These are phyloP conservation scores for Agriopis aurantiaria DNA, from an alignment of 2,888 invertebrate species.

Conservation along the genomic window DNA sequence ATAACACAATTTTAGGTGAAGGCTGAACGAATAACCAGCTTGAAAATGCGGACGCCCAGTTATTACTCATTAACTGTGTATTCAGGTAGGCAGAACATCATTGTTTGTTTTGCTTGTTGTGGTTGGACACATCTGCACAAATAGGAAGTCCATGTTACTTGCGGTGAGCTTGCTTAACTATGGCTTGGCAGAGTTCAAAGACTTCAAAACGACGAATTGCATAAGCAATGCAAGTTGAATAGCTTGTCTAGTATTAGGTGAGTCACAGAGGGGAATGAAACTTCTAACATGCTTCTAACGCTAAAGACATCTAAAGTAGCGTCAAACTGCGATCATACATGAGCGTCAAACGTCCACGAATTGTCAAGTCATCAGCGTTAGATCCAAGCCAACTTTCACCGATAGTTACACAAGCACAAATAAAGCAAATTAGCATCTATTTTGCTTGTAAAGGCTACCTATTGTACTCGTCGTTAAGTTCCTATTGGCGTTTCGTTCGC, in stretches of 20 bases:
- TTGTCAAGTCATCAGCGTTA: slow-evolving; percentile 48
- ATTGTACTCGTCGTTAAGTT: slow-evolving; percentile 74
- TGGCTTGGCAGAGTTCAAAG: slow-evolving; percentile 3
- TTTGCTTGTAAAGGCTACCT: slow-evolving; percentile 57
- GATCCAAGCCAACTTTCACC: slow-evolving; percentile 46
- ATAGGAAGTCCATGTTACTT: slow-evolving; percentile 12
- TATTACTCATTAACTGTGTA: slow-evolving; percentile 23
- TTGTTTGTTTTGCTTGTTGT: slow-evolving; percentile 21
- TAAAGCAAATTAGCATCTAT: slow-evolving; percentile 66
- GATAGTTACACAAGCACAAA: slow-evolving; percentile 49
- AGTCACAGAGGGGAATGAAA: slow-evolving; percentile 12
- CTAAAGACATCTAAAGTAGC: slow-evolving; percentile 5
- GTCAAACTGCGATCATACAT: slow-evolving; percentile 5
- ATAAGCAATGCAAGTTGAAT: slow-evolving; percentile 13
- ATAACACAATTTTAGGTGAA: slow-evolving; percentile 26
- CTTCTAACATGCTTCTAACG: slow-evolving; percentile 3
- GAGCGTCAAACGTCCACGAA: slow-evolving; percentile 21
- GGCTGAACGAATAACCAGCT: slow-evolving; percentile 14
- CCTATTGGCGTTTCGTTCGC: slow-evolving; percentile 67
- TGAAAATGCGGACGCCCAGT: slow-evolving; percentile 14
- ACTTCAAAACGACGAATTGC: slow-evolving; percentile 8
- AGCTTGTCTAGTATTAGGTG: not conserved
- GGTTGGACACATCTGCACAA: slow-evolving; percentile 26
- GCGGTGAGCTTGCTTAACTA: slow-evolving; percentile 5
- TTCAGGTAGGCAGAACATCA: slow-evolving; percentile 23